Base-by-base conservation (phyloP, 2,113 vertebrate genomes). In the Bostrychus sinensis region DNA sequence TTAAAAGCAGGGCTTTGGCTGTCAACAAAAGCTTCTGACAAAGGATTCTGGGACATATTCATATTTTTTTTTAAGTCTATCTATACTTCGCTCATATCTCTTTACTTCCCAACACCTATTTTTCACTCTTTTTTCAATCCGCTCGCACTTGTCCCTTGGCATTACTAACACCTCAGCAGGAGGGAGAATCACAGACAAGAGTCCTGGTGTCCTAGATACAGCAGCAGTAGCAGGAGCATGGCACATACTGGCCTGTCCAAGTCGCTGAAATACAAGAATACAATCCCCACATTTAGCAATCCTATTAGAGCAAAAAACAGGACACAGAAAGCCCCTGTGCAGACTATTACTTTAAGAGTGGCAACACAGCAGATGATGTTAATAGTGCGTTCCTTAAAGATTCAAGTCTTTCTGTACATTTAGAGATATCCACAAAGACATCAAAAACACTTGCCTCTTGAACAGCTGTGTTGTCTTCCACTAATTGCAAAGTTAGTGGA, bases 191-290 rank as follows among this genome's bases (percentile, higher is more conserved):
- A 79, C 80, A 86, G 84, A 83, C 81, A 77, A 73, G 80, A 78
- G 70, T 83, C 84, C 82, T 37, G 80, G 83, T 84, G 89, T 88
- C 84, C 86, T 87, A 88, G 83, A 86, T 88, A 82, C 78, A 77
- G 85, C 45, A 66, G 45, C 71, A 53, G 77, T 66, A 77, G 77
- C 78, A 80, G 46, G 71, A 85, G 79, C 78, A 32, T 56, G 16
- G 81, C 77, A 70, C 75, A 80, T 36, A 73, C 77, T 77, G 81
- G 70, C 80, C 79, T 70, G 56, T 72, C 66, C 48, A 56, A 67
- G 63, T 2, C 50, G 66, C 73, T 66, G 64, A 42, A 60, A 57
- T 59, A 45, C 23, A 77, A 60, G 63, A 80, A 34, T 56, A 57
- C 61, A 55, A 75, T n/a, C 13, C 75, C 38, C 28, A 39, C 66